A percentile compares a stretch with the other conserved stretches of the same genome.
phyloP scores from a whole-genome alignment of 2,888 invertebrate species.

The Eubasilissa splendida region DNA sequence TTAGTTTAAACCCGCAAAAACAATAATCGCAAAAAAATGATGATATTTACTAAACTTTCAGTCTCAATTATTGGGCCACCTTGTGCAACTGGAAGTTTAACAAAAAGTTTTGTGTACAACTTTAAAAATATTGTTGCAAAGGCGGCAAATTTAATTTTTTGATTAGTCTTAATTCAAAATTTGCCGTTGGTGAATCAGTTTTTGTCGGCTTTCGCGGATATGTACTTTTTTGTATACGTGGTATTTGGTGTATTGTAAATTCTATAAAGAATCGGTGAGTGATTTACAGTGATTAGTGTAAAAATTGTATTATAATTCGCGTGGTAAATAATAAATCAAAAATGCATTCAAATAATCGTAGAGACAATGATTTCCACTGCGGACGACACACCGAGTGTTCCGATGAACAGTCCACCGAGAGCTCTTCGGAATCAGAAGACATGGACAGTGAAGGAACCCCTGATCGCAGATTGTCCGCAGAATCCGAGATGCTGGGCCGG shows the following conservation, averaged over 20 bases:
- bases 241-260: neutral
- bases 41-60: no score
- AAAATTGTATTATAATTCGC: neutral
- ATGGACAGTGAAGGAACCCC: neutral
- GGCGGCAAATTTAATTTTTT: no score
- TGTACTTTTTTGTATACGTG: no score
- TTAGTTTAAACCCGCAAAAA: no score
- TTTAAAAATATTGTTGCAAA: no score
- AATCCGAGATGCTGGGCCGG: slow-evolving; percentile 2
- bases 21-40: no score
- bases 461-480: slow-evolving; percentile 11
- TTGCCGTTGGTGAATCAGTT: no score
- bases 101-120: no score
- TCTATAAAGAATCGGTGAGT: neutral
- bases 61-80: no score
- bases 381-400: slow-evolving; percentile 12
- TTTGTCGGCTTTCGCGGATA: no score
- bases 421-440: neutral
- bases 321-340: neutral
- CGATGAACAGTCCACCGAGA: slow-evolving; percentile 15
- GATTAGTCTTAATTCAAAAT: no score
- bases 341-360: slow-evolving; percentile 26
- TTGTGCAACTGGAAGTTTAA: no score
- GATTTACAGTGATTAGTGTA: neutral
- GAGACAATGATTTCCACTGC: slow-evolving; percentile 6